phyloP scores from a whole-genome alignment of 23 tunicate species.

The Ascidia mentula region DNA sequence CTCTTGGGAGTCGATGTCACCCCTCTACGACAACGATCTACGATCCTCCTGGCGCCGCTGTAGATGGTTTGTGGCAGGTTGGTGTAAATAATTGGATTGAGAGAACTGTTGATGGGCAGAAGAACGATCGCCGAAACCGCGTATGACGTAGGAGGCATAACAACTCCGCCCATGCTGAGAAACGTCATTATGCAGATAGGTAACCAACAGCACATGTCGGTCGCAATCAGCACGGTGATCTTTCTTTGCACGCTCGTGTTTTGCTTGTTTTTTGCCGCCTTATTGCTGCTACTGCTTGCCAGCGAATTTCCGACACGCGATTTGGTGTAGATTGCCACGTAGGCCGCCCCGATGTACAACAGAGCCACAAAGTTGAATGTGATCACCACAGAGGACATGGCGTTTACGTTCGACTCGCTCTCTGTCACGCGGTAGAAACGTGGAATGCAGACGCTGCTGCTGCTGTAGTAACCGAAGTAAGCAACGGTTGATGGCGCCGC shows the following conservation, averaged over 20 bases:
- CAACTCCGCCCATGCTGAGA: neutral
- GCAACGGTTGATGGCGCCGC: slow-evolving; percentile 5
- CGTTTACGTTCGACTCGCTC: neutral
- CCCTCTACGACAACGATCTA: too few relatives aligned
- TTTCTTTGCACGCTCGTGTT: slow-evolving; percentile 7
- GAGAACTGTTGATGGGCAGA: slow-evolving; percentile 26
- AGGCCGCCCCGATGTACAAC: slow-evolving; percentile 19
- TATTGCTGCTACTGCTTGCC: neutral
- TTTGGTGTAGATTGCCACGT: slow-evolving; percentile 18
- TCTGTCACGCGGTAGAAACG: neutral
- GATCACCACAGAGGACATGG: slow-evolving; percentile 10
- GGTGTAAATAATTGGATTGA: slow-evolving; percentile 16
- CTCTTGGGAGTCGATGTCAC: too few relatives aligned
- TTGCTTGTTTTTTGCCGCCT: neutral
- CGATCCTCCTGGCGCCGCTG: too few relatives aligned
- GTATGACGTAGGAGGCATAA: slow-evolving; percentile 9
- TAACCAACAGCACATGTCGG: slow-evolving; percentile 26
- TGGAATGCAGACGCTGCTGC: slow-evolving; percentile 49
- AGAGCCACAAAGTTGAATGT: slow-evolving; percentile 29
- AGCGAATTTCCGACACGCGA: too few relatives aligned
- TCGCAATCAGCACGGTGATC: slow-evolving; percentile 4
- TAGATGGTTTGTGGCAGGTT: slow-evolving; percentile 1
- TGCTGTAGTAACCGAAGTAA: slow-evolving; percentile 49
- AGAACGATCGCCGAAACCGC: slow-evolving; percentile 23
- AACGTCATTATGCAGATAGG: slow-evolving; percentile 19